These are phyloP conservation scores for Pachydiplax longipennis DNA, from an alignment of 2,888 invertebrate species.

Conservation along the genomic window DNA sequence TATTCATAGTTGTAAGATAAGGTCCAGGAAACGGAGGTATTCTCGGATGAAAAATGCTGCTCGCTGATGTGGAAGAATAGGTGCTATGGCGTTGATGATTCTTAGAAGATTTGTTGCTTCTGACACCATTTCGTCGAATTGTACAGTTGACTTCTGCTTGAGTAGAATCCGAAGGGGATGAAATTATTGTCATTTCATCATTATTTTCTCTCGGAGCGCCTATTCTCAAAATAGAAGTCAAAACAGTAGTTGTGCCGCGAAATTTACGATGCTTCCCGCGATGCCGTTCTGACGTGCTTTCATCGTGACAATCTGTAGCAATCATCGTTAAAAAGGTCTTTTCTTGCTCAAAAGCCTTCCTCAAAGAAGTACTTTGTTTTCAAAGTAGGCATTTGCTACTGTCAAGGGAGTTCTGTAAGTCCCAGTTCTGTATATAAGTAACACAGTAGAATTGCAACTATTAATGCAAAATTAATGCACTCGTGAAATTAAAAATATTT, in stretches of 20 bases:
- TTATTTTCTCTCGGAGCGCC: neutral
- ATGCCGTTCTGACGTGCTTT: neutral
- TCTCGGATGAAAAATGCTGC: neutral
- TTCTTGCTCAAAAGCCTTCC: too few species aligned
- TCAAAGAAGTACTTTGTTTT: too few species aligned
- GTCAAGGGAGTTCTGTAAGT: too few species aligned
- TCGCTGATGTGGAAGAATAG: neutral
- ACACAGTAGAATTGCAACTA: too few species aligned
- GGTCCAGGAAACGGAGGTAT: slow-evolving; percentile 23
- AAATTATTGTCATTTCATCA: neutral
- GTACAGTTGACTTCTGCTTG: neutral
- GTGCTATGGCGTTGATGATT: neutral
- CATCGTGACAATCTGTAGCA: neutral
- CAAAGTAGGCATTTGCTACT: too few species aligned
- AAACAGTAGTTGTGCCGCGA: slow-evolving; percentile 15
- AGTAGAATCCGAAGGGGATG: neutral
- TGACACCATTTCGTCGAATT: neutral
- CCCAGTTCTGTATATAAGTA: too few species aligned
- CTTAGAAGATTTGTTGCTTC: neutral
- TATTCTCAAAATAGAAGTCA: slow-evolving; percentile 10
- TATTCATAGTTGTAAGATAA: neutral
- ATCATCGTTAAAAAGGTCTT: too few species aligned
- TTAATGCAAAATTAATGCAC: too few species aligned
- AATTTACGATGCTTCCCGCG: slow-evolving; percentile 30
- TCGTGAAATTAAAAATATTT: too few species aligned